Conservation (phyloP, 2,797 vertebrate genomes). For the Buceros bicornis region DNA sequence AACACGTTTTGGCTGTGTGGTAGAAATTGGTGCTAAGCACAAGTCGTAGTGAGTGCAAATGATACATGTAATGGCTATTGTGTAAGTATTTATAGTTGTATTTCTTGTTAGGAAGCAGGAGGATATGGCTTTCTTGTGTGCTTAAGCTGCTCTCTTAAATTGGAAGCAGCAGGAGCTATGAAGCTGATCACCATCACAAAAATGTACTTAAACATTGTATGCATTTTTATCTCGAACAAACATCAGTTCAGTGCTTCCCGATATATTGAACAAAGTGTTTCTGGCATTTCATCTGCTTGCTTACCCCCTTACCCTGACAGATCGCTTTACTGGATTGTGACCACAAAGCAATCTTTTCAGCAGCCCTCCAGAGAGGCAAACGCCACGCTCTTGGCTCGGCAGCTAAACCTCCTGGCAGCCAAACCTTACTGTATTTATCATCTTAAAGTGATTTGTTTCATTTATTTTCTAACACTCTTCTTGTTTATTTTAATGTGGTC, state of each 20-base stretch:
- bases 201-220: neutral
- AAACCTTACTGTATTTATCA: neutral
- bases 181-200: neutral
- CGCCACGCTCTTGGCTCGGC: fast-evolving
- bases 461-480: neutral
- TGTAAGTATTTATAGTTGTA: neutral
- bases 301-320: neutral
- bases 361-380: neutral
- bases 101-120: neutral
- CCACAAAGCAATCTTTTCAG: neutral
- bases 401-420: neutral
- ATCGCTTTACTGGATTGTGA: neutral
- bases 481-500: neutral
- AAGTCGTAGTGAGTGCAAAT: neutral
- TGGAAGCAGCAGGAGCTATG: neutral
- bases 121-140: neutral
- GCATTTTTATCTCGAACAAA: neutral
- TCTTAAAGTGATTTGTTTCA: neutral
- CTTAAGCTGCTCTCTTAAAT: neutral
- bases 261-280: neutral
- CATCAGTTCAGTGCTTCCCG: neutral
- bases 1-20: neutral
- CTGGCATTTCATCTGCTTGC: neutral
- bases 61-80: neutral
- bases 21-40: neutral